These are phyloP conservation scores for Grammomys surdaster DNA, from an alignment of 2,113 vertebrate species.

Conservation along the genomic window DNA sequence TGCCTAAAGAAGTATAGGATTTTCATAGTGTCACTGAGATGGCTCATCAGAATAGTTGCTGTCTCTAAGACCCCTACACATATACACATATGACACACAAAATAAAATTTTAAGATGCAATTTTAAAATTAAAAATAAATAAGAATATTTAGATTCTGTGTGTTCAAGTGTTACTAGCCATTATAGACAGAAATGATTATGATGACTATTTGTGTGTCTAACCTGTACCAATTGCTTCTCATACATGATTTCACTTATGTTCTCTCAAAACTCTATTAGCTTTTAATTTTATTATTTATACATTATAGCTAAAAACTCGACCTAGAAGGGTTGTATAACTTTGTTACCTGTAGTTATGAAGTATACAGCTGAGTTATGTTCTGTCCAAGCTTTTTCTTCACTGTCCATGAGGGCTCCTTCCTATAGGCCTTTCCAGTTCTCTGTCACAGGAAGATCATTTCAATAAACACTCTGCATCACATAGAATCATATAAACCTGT, in stretches of 20 bases:
- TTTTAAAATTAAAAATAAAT: conserved; percentile 19
- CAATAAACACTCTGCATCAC: neutral
- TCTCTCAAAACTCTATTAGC: conserved; percentile 3
- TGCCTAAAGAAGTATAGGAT: neutral
- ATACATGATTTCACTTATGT: conserved; percentile 20
- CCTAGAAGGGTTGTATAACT: neutral
- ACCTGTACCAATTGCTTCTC: neutral
- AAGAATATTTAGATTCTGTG: conserved; percentile 38
- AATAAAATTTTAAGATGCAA: neutral
- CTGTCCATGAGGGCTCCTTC: neutral
- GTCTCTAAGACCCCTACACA: neutral
- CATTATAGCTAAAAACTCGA: conserved; percentile 39
- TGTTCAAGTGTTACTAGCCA: neutral
- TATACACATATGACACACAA: neutral
- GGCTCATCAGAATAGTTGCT: neutral
- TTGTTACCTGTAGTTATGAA: neutral
- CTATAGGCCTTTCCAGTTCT: neutral
- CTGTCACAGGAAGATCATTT: neutral
- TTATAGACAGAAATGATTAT: conserved; percentile 11
- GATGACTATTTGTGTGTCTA: neutral
- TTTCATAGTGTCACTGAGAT: neutral
- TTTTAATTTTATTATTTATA: conserved; percentile 45
- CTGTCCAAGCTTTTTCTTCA: neutral
- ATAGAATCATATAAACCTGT: neutral
- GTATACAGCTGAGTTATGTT: neutral